phyloP scores from a whole-genome alignment of 2,113 vertebrate genomes.

The Gadus chalcogrammus region DNA sequence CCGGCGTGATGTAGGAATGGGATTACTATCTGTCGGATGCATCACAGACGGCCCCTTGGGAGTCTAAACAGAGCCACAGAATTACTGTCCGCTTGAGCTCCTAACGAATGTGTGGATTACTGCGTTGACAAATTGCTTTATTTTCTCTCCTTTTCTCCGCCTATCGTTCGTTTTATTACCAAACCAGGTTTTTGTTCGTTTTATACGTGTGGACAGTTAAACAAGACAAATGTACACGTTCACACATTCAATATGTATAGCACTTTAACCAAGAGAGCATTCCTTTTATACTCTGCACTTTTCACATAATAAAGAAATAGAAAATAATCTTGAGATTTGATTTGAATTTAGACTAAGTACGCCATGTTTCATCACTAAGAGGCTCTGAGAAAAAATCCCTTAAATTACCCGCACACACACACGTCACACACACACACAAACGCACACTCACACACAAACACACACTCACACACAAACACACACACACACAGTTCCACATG shows the following conservation, averaged over 20 bases:
- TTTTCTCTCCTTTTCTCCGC: conserved; percentile 11
- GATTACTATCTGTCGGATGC: conserved; percentile 34
- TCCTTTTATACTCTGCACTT: no score
- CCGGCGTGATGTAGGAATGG: conserved; percentile 21
- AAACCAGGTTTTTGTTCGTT: no score
- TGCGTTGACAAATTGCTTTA: not conserved
- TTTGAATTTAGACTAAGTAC: not conserved
- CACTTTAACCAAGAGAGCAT: no score
- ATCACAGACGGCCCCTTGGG: conserved; percentile 8
- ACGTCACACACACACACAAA: no score
- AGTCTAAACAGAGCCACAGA: conserved; percentile 24
- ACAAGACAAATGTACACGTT: no score
- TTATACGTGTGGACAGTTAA: no score
- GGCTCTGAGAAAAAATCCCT: not conserved
- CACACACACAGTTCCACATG: no score
- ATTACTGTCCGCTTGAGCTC: conserved; percentile 4
- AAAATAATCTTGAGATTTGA: not conserved
- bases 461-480: no score
- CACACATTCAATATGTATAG: no score
- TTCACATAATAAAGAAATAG: no score
- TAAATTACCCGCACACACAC: no score
- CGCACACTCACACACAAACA: no score
- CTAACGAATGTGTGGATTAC: conserved; percentile 3
- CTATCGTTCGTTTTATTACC: not conserved
- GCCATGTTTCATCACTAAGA: not conserved